Conservation (phyloP, 2,888 invertebrate species). For the Microctonus aethiopoides region DNA sequence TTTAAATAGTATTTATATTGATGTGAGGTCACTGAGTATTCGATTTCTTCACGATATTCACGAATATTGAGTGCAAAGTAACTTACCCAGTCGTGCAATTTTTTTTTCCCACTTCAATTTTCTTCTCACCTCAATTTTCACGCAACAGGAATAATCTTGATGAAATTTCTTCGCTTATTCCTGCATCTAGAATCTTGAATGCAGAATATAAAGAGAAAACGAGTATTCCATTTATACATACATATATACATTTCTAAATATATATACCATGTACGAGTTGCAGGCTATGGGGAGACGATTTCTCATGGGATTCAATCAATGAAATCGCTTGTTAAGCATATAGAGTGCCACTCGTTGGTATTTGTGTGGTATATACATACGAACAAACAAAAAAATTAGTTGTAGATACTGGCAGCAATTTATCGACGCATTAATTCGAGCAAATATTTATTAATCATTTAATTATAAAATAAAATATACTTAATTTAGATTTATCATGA, state of each 20-base stretch:
- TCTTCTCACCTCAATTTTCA: neutral
- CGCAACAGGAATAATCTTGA: conserved; percentile 21
- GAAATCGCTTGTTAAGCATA: conserved; percentile 9
- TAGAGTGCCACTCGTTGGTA: conserved; percentile 7
- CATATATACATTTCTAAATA: neutral
- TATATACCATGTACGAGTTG: neutral
- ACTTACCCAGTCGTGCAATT: neutral
- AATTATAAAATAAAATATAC: neutral
- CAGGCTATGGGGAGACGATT: neutral
- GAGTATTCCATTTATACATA: neutral
- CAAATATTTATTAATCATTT: conserved; percentile 11
- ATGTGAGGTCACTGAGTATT: neutral
- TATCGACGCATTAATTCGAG: neutral
- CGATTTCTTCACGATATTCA: neutral
- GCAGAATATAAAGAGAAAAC: conserved; percentile 10
- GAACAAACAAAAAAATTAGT: conserved; percentile 4
- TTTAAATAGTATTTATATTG: neutral
- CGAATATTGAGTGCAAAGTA: conserved; percentile 14
- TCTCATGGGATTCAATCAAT: conserved; percentile 21
- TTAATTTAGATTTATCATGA: neutral
- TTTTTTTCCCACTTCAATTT: conserved; percentile 7
- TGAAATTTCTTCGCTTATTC: conserved; percentile 15
- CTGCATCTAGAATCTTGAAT: neutral
- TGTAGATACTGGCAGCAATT: neutral
- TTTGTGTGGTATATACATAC: neutral